These are phyloP conservation scores for Atta texana DNA, from an alignment of 1,140 invertebrate species.

Conservation along the genomic window DNA sequence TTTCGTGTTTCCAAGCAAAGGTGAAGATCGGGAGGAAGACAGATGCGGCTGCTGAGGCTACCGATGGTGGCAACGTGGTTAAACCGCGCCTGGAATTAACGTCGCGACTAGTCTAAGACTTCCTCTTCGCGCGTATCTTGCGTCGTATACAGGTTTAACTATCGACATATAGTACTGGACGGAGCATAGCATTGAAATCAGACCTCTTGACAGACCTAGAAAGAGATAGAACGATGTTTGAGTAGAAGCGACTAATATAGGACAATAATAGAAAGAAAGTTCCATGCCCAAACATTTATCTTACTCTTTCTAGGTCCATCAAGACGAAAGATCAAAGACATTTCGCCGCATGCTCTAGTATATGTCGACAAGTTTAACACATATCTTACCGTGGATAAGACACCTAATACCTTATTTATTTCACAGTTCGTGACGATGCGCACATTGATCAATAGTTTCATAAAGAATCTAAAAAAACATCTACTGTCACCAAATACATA, in stretches of 20 bases:
- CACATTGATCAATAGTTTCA: background rate
- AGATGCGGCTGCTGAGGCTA: constrained; percentile 31
- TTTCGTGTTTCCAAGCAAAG: constrained; percentile 66
- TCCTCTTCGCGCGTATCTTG: constrained; percentile 3
- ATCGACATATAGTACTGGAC: too few species aligned
- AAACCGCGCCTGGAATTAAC: constrained; percentile 69
- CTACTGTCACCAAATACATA: background rate
- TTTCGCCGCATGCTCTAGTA: too few species aligned
- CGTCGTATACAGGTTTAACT: constrained; percentile 30
- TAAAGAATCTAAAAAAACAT: background rate
- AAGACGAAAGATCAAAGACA: too few species aligned
- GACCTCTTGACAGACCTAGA: too few species aligned
- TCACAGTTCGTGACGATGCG: background rate
- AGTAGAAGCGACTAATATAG: too few species aligned
- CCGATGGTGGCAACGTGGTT: constrained; percentile 63
- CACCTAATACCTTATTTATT: background rate
- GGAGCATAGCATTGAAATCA: too few species aligned
- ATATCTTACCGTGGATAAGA: too few species aligned
- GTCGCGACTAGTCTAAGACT: constrained; percentile 54
- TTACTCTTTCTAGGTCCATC: too few species aligned
- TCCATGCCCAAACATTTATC: too few species aligned
- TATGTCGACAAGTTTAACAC: too few species aligned
- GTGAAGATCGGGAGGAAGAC: constrained; percentile 51
- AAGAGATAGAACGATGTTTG: too few species aligned
- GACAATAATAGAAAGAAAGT: too few species aligned